Evolutionary conservation across 2,113 vertebrate species (phyloP).

Genomic region (Galemys pyrenaicus): DNA sequence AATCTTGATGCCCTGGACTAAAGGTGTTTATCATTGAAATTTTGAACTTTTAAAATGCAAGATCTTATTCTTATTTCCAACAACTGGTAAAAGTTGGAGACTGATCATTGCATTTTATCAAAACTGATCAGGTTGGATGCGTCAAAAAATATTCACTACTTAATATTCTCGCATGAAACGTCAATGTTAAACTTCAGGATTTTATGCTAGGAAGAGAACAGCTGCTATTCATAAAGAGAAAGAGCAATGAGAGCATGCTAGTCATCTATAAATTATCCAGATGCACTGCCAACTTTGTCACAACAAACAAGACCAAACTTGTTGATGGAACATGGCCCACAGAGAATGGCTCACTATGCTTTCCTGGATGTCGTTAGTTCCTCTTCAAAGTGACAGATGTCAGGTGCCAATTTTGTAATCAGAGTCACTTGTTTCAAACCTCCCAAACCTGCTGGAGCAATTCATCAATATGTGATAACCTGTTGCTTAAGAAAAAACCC

Average conservation of each 20-base stretch:
- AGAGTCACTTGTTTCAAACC: slow-evolving; percentile 25
- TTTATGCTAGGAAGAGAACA: background rate
- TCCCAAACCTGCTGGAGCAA: slow-evolving; percentile 36
- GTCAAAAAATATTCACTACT: slow-evolving; percentile 4
- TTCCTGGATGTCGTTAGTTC: background rate
- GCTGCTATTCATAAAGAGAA: slow-evolving; percentile 31
- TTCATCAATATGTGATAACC: slow-evolving; percentile 58
- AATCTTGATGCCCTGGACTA: background rate
- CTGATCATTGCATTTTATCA: background rate
- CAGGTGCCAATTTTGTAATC: slow-evolving; percentile 47
- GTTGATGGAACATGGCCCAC: background rate
- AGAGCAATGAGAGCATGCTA: background rate
- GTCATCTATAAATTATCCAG: slow-evolving; percentile 34
- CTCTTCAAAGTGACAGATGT: slow-evolving; percentile 54
- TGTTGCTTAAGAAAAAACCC: background rate
- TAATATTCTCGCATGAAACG: slow-evolving; percentile 27
- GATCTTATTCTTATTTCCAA: background rate
- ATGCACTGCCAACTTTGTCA: background rate
- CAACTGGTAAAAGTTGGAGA: background rate
- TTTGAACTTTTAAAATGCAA: slow-evolving; percentile 25
- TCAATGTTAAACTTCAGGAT: slow-evolving; percentile 39
- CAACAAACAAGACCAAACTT: slow-evolving; percentile 42
- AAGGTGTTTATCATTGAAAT: background rate
- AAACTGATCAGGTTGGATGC: background rate
- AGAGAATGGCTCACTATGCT: background rate